Conservation (phyloP, 2,888 invertebrate genomes). For the Ormyrus thymus region DNA sequence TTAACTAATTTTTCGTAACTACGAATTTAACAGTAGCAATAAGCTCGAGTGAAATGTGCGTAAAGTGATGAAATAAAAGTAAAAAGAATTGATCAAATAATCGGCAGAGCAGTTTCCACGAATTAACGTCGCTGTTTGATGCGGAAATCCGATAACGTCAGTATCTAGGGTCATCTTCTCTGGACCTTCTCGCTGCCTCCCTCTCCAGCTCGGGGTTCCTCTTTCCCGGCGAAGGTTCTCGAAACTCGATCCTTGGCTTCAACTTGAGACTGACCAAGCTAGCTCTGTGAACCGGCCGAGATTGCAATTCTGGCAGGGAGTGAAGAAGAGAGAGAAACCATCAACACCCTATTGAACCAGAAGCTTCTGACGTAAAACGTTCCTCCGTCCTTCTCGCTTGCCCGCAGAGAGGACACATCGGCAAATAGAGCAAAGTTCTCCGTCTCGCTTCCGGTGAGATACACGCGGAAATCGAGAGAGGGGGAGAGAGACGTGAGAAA, state of each 20-base stretch:
- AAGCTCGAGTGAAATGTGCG: background rate
- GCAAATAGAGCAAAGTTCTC: slow-evolving; percentile 8
- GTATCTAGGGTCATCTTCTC: slow-evolving; percentile 37
- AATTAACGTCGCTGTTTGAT: slow-evolving; percentile 42
- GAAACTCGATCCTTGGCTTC: slow-evolving; percentile 47
- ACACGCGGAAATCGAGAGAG: background rate
- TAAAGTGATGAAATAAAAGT: background rate
- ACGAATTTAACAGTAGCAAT: background rate
- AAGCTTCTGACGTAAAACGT: slow-evolving; percentile 11
- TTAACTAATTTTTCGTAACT: no score
- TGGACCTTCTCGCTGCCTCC: slow-evolving; percentile 48
- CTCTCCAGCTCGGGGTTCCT: slow-evolving; percentile 14
- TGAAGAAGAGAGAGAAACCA: slow-evolving; percentile 4
- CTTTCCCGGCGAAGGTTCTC: slow-evolving; percentile 40
- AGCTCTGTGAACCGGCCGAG: slow-evolving; percentile 15
- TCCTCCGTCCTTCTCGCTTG: background rate
- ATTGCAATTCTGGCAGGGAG: slow-evolving; percentile 28
- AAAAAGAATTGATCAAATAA: slow-evolving; percentile 23
- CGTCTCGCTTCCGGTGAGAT: background rate
- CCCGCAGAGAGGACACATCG: background rate
- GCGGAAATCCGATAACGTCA: slow-evolving; percentile 51
- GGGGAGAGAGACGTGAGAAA: background rate
- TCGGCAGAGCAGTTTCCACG: slow-evolving; percentile 25
- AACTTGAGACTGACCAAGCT: slow-evolving; percentile 37
- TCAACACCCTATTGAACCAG: slow-evolving; percentile 21